Evolutionary conservation across 2,113 vertebrate genomes (phyloP), one percentile per base, ranked within the genome.

Genomic region (Phaethornis superciliosus): DNA sequence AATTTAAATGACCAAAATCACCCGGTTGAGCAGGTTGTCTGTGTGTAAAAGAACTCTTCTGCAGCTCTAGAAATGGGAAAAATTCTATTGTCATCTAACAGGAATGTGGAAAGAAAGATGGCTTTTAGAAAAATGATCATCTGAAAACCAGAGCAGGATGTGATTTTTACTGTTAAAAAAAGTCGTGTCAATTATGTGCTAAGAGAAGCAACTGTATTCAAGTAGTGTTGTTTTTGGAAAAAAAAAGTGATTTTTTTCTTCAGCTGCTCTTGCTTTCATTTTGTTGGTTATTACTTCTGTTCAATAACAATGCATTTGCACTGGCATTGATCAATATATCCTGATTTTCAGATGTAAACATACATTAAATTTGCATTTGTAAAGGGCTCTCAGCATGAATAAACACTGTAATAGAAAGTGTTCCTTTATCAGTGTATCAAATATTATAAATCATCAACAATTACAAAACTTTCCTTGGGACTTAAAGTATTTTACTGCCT

Each of bases 11-110:
- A 51, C 20, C 51, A 67, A 85, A 88, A 74, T 47, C 5, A 28
- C 10, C 12, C n/a, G 59, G 55, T 63, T 70, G 44, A 88, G 74
- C 10, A 55, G 16, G 24, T 47, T 51, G 47, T 40, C 30, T 81
- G 9, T 56, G 7, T 55, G 23, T 16, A 56, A 63, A 70, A 78
- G 28, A 52, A 11, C 15, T 56, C 15, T 62, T 69, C 33, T 63
- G 62, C 46, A 81, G n/a, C 21, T 12, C 19, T 6, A 60, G 26
- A 78, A 92, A 74, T 44, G 20, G 33, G 12, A 74, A 40, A 12
- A 62, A 69, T 58, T 24, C 55, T 82, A 19, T 8, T 33, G 15
- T 11, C 1, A 0, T 0, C 0, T 40, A 13, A 26, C 16, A 79
- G 24, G 11, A 76, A 85, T 46, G 27, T 46, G n/a, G 26, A 64